phyloP scores from a whole-genome alignment of 2,888 invertebrate genomes.

The Apantesis nais region DNA sequence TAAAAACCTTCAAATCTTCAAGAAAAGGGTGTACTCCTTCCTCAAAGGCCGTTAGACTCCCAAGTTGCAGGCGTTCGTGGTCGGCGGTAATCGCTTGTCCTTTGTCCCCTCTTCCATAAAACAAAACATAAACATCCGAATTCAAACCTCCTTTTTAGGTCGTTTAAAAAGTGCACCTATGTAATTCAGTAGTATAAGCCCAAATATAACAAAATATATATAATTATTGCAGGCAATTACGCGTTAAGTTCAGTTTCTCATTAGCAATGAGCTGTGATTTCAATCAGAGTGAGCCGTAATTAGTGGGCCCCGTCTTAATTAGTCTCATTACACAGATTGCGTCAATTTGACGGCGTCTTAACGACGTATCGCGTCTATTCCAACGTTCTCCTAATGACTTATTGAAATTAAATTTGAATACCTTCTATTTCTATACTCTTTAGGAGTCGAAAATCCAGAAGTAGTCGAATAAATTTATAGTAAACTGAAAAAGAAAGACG shows the following conservation, averaged over 20 bases:
- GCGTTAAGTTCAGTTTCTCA: slow-evolving; percentile 40
- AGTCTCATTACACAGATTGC: slow-evolving; percentile 52
- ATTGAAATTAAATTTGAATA: slow-evolving; percentile 26
- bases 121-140: too few relatives aligned
- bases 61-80: too few relatives aligned
- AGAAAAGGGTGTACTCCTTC: too few relatives aligned
- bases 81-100: too few relatives aligned
- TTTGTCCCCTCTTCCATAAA: too few relatives aligned
- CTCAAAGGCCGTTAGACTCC: too few relatives aligned
- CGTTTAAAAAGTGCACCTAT: too few relatives aligned
- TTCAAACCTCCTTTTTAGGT: too few relatives aligned
- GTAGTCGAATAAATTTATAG: background rate
- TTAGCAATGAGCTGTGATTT: slow-evolving; percentile 50
- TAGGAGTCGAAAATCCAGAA: background rate
- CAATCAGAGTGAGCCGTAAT: slow-evolving; percentile 56
- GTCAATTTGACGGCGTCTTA: slow-evolving; percentile 44
- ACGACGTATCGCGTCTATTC: slow-evolving; percentile 19
- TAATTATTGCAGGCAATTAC: slow-evolving; percentile 39
- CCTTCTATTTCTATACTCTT: background rate
- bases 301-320: slow-evolving; percentile 48
- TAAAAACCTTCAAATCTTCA: too few relatives aligned
- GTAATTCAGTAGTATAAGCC: background rate
- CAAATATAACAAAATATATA: background rate
- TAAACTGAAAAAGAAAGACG: background rate
- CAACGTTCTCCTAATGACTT: slow-evolving; percentile 17